Conservation (phyloP, 2,797 vertebrate genomes). For the Hylomyscus alleni region DNA sequence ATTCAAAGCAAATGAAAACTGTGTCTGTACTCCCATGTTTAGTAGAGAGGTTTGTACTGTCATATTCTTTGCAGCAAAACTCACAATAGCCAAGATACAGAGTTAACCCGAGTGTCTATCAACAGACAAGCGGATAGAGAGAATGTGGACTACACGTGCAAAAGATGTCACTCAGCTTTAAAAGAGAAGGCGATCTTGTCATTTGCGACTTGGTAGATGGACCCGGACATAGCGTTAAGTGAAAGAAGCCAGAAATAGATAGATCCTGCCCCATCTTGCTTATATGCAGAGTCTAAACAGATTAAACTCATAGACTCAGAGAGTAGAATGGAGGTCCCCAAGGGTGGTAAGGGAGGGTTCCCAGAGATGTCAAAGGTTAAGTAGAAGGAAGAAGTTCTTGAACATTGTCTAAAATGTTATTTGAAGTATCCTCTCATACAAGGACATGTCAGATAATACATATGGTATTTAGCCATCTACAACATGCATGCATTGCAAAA, state of each 20-base stretch:
- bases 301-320: not conserved
- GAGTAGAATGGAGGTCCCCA: not conserved
- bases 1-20: not conserved
- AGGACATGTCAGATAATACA: not conserved
- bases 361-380: not conserved
- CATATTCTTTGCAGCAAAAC: not conserved
- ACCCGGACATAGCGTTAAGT: not conserved
- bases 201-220: not conserved
- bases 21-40: not conserved
- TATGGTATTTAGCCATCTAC: not conserved
- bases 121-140: not conserved
- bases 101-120: not conserved
- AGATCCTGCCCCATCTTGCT: not conserved
- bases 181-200: not conserved
- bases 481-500: not conserved
- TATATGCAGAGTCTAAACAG: not conserved
- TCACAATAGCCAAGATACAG: not conserved
- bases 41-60: not conserved
- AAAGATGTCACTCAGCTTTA: not conserved
- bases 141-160: too few species aligned
- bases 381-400: slow-evolving; percentile 21
- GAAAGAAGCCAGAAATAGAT: not conserved
- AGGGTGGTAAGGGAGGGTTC: not conserved
- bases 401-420: not conserved
- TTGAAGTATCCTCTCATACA: not conserved